phyloP scores from a whole-genome alignment of 1,140 invertebrate species.

The Ericerus pela region DNA sequence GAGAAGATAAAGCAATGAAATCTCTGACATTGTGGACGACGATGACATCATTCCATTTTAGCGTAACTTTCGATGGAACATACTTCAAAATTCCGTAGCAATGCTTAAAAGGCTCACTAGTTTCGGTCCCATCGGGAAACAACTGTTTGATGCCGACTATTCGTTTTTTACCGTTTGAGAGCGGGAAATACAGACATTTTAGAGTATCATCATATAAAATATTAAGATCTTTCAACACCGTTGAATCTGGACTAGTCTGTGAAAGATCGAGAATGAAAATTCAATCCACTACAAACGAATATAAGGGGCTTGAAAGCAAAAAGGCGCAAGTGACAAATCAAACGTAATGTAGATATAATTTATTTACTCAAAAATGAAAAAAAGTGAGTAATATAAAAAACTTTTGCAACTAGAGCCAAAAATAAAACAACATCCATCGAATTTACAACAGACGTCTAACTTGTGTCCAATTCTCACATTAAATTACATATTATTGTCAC shows the following conservation, averaged over 20 bases:
- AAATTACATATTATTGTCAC: too few relatives aligned
- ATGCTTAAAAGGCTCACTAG: background rate
- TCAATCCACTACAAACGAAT: too few relatives aligned
- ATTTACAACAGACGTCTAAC: too few relatives aligned
- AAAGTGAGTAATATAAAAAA: background rate
- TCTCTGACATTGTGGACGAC: conserved; percentile 49
- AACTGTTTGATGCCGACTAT: background rate
- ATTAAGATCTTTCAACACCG: background rate
- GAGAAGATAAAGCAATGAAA: conserved; percentile 37
- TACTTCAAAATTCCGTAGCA: conserved; percentile 6
- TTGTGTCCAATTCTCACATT: too few relatives aligned
- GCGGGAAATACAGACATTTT: background rate
- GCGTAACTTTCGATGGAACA: conserved; percentile 2
- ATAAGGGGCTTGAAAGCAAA: too few relatives aligned
- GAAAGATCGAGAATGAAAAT: too few relatives aligned
- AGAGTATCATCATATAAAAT: background rate
- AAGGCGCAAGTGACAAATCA: too few relatives aligned
- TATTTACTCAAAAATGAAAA: background rate
- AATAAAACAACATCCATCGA: background rate
- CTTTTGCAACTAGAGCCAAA: background rate
- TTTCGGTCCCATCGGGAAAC: background rate
- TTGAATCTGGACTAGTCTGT: too few relatives aligned
- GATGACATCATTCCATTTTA: conserved; percentile 34
- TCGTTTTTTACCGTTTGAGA: background rate
- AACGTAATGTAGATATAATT: background rate